Conservation (phyloP, 1,140 invertebrate genomes). For the Drosophila nikananu region DNA sequence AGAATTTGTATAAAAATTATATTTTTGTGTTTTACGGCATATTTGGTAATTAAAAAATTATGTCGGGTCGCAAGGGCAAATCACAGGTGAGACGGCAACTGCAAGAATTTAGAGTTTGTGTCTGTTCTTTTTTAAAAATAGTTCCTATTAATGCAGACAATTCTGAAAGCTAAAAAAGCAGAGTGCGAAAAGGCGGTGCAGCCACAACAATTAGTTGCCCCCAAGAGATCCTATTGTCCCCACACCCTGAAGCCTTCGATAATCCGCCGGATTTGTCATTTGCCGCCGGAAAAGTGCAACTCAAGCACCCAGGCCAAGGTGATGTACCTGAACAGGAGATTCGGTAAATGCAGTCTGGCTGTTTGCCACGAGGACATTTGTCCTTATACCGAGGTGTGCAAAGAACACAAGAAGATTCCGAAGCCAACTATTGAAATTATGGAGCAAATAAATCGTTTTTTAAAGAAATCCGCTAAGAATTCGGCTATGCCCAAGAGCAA, state of each 20-base stretch:
- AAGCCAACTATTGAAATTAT: neutral
- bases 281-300: neutral
- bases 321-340: conserved; percentile 30
- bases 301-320: conserved; percentile 1
- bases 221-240: neutral
- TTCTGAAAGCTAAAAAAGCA: neutral
- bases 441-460: neutral
- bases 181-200: no score
- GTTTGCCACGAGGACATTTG: conserved; percentile 1
- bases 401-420: neutral
- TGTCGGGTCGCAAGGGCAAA: neutral
- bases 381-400: neutral
- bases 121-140: neutral
- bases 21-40: neutral
- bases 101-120: no score
- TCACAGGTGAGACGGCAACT: neutral
- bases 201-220: neutral
- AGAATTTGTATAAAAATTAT: neutral
- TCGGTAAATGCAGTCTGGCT: neutral
- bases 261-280: conserved; percentile 24
- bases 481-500: neutral
- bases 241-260: neutral
- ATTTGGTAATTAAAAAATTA: neutral
- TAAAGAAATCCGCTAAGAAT: neutral
- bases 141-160: neutral